These are phyloP conservation scores for Ateles fusciceps DNA, from an alignment of 2,797 vertebrate genomes.

Conservation along the genomic window DNA sequence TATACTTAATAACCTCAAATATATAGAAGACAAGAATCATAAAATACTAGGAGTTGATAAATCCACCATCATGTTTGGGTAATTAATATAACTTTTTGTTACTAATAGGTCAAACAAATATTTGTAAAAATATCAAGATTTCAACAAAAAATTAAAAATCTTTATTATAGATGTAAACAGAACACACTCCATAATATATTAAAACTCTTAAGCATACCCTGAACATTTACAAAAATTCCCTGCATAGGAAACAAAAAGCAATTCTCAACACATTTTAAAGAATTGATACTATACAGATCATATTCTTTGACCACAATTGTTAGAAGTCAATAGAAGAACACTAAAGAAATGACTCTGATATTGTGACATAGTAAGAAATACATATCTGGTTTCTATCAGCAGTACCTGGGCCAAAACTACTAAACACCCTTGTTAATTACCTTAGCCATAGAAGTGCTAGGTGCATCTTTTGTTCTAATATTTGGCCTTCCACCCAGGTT, in stretches of 20 bases:
- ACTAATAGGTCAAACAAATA: background rate
- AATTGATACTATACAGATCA: background rate
- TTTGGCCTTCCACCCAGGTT: background rate
- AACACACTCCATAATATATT: background rate
- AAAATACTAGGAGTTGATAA: background rate
- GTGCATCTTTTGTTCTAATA: background rate
- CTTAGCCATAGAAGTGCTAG: background rate
- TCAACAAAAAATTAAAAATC: background rate
- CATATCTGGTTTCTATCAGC: background rate
- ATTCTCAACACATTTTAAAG: background rate
- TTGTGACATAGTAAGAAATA: background rate
- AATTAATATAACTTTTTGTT: background rate
- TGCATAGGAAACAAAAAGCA: background rate
- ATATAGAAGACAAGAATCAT: background rate
- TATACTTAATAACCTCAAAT: background rate
- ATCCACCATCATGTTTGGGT: background rate
- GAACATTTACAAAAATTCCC: background rate
- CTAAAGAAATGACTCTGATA: background rate
- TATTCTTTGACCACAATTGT: background rate
- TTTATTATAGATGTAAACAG: background rate
- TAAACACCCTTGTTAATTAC: background rate
- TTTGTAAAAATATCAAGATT: background rate
- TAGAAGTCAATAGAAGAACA: background rate
- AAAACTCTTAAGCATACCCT: background rate
- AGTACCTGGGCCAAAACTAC: background rate